Evolutionary conservation across 2,797 vertebrate species (phyloP).

Genomic region (Takifugu ocellatus): DNA sequence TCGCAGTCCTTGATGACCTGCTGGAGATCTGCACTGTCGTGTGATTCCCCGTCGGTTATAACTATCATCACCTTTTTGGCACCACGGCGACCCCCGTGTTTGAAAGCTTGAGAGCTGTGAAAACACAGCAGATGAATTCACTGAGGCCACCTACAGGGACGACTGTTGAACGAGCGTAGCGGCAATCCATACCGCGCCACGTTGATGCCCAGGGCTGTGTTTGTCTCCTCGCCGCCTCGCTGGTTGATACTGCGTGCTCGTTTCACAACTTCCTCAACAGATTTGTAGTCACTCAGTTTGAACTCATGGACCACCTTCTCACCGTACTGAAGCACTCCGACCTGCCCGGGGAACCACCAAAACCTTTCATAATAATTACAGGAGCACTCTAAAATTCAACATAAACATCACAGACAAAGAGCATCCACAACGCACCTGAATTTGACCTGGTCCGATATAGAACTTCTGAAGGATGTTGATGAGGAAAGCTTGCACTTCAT

Average conservation of each 20-base stretch:
- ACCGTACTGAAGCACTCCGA: slow-evolving; percentile 93
- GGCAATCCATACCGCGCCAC: slow-evolving; percentile 81
- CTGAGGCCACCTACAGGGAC: background rate
- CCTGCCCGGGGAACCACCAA: slow-evolving; percentile 63
- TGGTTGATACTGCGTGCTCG: slow-evolving; percentile 90
- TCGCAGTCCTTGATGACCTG: slow-evolving; percentile 94
- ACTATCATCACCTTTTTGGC: slow-evolving; percentile 99
- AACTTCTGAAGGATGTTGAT: slow-evolving; percentile 98
- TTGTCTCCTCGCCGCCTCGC: slow-evolving; percentile 91
- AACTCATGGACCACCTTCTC: slow-evolving; percentile 96
- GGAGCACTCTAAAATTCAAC: background rate
- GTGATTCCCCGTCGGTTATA: slow-evolving; percentile 97
- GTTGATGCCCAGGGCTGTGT: slow-evolving; percentile 92
- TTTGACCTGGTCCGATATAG: slow-evolving; percentile 95
- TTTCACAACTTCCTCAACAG: slow-evolving; percentile 91
- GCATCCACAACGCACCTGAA: slow-evolving; percentile 80
- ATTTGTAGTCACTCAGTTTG: slow-evolving; percentile 89
- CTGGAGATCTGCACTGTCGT: slow-evolving; percentile 91
- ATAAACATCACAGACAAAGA: background rate
- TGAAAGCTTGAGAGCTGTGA: slow-evolving; percentile 91
- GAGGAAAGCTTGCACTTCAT: slow-evolving; percentile 96
- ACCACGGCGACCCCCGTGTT: slow-evolving; percentile 91
- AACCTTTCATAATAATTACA: background rate
- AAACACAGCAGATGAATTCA: slow-evolving; percentile 4
- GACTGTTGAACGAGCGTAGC: background rate